phyloP scores from a whole-genome alignment of 2,113 vertebrate genomes.

The Tragelaphus buxtoni region DNA sequence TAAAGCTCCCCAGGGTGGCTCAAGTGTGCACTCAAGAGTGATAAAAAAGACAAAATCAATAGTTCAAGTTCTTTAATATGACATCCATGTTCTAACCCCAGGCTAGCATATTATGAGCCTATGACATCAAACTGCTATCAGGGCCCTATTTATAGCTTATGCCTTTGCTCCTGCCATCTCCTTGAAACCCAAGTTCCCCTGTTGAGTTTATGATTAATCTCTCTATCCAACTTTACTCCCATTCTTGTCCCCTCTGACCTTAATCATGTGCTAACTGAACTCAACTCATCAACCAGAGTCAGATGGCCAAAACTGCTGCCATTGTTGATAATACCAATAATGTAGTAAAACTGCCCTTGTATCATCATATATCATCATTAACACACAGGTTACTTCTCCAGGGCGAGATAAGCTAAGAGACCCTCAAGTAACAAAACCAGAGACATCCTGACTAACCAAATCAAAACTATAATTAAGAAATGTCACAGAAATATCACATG shows the following conservation, averaged over 20 bases:
- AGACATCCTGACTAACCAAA: background rate
- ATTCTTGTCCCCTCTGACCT: background rate
- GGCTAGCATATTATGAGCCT: background rate
- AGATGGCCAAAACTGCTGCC: background rate
- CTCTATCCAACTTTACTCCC: background rate
- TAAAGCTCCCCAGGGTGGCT: background rate
- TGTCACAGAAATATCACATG: background rate
- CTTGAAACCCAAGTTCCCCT: background rate
- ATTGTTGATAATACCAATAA: background rate
- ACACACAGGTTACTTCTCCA: background rate
- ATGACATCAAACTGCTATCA: background rate
- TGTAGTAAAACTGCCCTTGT: background rate
- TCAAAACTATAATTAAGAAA: background rate
- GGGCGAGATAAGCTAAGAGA: background rate
- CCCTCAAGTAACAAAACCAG: background rate
- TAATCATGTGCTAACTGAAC: background rate
- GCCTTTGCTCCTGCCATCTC: background rate
- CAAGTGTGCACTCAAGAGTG: background rate
- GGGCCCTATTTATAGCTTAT: background rate
- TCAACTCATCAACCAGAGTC: background rate
- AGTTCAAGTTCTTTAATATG: background rate
- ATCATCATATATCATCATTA: background rate
- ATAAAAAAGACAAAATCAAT: background rate
- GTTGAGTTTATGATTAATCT: background rate
- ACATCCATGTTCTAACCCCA: background rate